Evolutionary conservation across 2,113 vertebrate species (phyloP).

Genomic region (Neodontobutis hainanensis): DNA sequence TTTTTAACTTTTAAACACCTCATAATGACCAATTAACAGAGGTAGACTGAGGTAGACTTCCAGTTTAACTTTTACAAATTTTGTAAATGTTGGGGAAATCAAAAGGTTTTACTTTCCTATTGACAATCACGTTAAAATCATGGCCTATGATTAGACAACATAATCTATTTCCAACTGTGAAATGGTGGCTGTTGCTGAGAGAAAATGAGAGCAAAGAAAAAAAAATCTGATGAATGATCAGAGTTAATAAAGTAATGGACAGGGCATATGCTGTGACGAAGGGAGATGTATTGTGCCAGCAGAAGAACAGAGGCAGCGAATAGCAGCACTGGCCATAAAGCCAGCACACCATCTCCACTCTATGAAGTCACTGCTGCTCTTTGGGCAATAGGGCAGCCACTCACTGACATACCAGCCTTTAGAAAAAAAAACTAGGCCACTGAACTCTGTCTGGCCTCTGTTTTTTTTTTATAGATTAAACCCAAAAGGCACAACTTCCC

Average conservation of each 20-base stretch:
- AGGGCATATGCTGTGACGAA: constrained; percentile 42
- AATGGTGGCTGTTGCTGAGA: constrained; percentile 34
- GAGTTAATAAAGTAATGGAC: constrained; percentile 50
- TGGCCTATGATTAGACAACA: no score
- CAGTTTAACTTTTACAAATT: no score
- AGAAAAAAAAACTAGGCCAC: constrained; percentile 62
- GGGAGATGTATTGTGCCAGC: constrained; percentile 51
- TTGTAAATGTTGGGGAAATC: no score
- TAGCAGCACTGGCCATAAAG: constrained; percentile 40
- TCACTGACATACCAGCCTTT: constrained; percentile 55
- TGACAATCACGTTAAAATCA: no score
- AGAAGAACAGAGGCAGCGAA: constrained; percentile 39
- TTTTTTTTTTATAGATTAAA: constrained; percentile 47
- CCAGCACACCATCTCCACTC: constrained; percentile 44
- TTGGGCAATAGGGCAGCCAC: constrained; percentile 54
- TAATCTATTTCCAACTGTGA: constrained; percentile 18
- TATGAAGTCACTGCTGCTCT: constrained; percentile 55
- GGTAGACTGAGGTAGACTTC: no score
- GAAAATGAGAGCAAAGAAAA: constrained; percentile 19
- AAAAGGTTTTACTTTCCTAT: no score
- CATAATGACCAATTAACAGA: no score
- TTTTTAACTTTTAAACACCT: no score
- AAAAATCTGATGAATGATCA: no score
- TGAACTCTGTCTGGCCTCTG: constrained; percentile 69
- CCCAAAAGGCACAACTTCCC: constrained; percentile 53